Percentiles rank a stretch among this genome's conserved stretches.
phyloP scores from a whole-genome alignment of 2,113 vertebrate species.

The Chionodraco myersi region DNA sequence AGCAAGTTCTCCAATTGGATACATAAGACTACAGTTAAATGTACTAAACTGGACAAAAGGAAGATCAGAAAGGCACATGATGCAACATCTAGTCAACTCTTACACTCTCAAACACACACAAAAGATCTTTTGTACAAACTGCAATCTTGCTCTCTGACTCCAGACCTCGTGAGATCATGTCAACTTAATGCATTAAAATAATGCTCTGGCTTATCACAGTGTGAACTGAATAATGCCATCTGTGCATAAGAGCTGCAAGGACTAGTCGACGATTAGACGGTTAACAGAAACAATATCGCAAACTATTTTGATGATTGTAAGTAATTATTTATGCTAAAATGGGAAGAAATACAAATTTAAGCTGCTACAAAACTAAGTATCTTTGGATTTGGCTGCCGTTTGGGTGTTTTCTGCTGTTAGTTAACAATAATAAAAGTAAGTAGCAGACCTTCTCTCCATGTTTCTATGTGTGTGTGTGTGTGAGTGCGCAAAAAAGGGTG shows the following conservation, averaged over 20 bases:
- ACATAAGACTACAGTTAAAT: constrained; percentile 16
- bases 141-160: constrained; percentile 66
- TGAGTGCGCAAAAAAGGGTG: not conserved
- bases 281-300: too few relatives aligned
- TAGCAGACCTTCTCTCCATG: too few relatives aligned
- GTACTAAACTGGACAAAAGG: constrained; percentile 25
- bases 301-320: too few relatives aligned
- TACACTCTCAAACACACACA: constrained; percentile 51
- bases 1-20: not conserved
- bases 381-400: too few relatives aligned
- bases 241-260: not conserved
- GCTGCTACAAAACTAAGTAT: too few relatives aligned
- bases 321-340: too few relatives aligned
- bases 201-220: constrained; percentile 37
- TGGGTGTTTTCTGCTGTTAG: too few relatives aligned
- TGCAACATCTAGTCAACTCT: constrained; percentile 33
- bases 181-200: constrained; percentile 55
- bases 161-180: constrained; percentile 75
- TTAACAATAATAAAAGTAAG: too few relatives aligned
- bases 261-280: too few relatives aligned
- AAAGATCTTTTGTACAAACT: constrained; percentile 65
- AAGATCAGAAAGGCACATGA: constrained; percentile 45
- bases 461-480: not conserved
- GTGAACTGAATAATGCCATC: constrained; percentile 41
- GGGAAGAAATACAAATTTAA: too few relatives aligned